Percentiles rank a stretch among this genome's conserved stretches.
Conservation (phyloP, 2,888 invertebrate genomes). For the Tinea trinotella region DNA sequence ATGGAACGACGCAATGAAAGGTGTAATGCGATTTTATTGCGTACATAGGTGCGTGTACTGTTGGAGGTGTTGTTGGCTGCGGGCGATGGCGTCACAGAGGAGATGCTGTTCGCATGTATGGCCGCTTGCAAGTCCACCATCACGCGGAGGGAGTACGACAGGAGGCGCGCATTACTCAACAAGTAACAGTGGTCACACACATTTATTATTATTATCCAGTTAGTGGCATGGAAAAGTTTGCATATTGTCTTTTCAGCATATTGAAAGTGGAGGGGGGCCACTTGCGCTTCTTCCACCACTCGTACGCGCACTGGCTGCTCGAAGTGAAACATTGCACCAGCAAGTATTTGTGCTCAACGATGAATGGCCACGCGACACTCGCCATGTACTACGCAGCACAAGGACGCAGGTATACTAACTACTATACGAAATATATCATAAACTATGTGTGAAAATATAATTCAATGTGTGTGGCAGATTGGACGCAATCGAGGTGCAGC, state of each 20-base stretch:
- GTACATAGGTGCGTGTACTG: conserved; percentile 77
- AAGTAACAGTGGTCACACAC: no score
- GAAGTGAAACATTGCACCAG: conserved; percentile 99
- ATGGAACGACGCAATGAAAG: no score
- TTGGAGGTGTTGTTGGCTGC: conserved; percentile 91
- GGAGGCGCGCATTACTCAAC: conserved; percentile 81
- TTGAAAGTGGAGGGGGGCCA: conserved; percentile 70
- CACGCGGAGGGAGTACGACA: conserved; percentile 84
- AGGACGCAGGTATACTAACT: conserved; percentile 66
- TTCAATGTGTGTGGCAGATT: conserved; percentile 49
- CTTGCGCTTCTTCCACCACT: conserved; percentile 90
- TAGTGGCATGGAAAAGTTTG: no score
- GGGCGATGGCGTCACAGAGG: conserved; percentile 85
- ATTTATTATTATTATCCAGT: neutral
- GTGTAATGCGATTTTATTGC: neutral
- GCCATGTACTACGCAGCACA: conserved; percentile 86
- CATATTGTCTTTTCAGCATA: conserved; percentile 38
- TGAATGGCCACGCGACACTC: conserved; percentile 90
- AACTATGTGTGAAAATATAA: neutral
- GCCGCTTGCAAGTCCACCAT: conserved; percentile 85
- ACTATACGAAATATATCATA: no score
- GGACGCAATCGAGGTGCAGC: conserved; percentile 81
- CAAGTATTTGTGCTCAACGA: conserved; percentile 89
- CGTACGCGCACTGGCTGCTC: conserved; percentile 94
- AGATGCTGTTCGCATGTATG: conserved; percentile 85